Base-by-base conservation (phyloP, 2,888 invertebrate species). In the Ochlodes sylvanus region DNA sequence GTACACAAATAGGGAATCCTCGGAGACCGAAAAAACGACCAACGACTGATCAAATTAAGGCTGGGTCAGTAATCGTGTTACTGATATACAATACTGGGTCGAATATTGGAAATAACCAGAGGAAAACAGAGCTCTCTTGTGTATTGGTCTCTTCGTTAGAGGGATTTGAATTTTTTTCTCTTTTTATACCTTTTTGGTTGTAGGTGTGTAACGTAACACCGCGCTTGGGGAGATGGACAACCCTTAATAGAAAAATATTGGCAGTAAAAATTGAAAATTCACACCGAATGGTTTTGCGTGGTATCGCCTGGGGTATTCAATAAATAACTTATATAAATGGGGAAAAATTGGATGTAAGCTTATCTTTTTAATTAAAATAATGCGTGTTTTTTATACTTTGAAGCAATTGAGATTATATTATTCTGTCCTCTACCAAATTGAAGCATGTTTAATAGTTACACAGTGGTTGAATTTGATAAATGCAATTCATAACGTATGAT, bases 41-140 rank as follows among this genome's bases (percentile, higher is more conserved):
- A 86, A 73, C 86, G 82, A 84, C 80, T 90, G 89, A 93, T 92
- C 83, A 86, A 91, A 92, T 93, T 93, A 92, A 86, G 88, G 85
- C 79, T 84, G 87, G 92, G 92, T 91, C 92, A 92, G 89, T 93
- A 92, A 93, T 93, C 90, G 84, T 82, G 87, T 93, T 93, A 92
- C 90, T 80, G 92, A 92, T 88, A 92, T 83, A 89, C 87, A 91
- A 92, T 89, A 91, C 88, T 82, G 79, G 82, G 79, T 76, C 80
- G 82, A 87, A 85, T 85, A 86, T 88, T 85, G 86, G 81, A 80
- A 87, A 88, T 87, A 89, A 89, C 84, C 82, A 79, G 77, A 86
- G 85, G 84, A 89, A 89, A 90, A 89, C 87, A 88, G 81, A 79
- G 81, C 84, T 81, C 92, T 90, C 92, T 76, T 76, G 92, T 83